Conservation (phyloP, 2,888 invertebrate species). For the Epinotia ramella region DNA sequence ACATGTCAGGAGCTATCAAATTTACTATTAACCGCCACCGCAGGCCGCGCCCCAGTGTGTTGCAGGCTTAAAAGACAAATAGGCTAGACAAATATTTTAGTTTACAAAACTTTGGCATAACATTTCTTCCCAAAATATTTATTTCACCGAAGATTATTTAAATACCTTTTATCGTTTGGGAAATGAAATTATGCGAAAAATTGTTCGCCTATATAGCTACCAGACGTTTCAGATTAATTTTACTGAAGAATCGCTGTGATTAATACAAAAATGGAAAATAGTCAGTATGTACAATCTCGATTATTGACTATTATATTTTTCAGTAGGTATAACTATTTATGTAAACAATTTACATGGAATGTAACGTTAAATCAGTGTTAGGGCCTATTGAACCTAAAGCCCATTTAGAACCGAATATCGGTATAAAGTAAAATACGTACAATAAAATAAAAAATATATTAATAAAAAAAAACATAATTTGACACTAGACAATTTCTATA, state of each 20-base stretch:
- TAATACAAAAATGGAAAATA: neutral
- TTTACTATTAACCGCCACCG: too few relatives aligned
- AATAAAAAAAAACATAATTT: neutral
- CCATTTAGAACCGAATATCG: neutral
- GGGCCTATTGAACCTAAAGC: neutral
- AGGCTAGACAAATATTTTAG: neutral
- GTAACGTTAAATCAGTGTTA: neutral
- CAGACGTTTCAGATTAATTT: neutral
- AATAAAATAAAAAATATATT: slow-evolving; percentile 13
- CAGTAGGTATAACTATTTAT: neutral
- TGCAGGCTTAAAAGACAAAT: neutral
- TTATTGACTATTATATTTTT: neutral
- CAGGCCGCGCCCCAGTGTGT: too few relatives aligned
- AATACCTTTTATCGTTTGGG: too few relatives aligned
- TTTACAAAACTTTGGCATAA: too few relatives aligned
- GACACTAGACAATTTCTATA: slow-evolving; percentile 1
- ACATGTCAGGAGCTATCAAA: too few relatives aligned
- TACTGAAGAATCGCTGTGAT: neutral
- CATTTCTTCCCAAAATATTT: too few relatives aligned
- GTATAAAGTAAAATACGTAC: slow-evolving; percentile 1
- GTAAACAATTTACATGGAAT: slow-evolving; percentile 19
- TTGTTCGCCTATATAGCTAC: too few relatives aligned
- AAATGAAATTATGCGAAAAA: too few relatives aligned
- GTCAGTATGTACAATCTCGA: neutral
- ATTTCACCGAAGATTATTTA: too few relatives aligned